Base-by-base conservation (phyloP, 2,113 vertebrate genomes). In the Origma solitaria region DNA sequence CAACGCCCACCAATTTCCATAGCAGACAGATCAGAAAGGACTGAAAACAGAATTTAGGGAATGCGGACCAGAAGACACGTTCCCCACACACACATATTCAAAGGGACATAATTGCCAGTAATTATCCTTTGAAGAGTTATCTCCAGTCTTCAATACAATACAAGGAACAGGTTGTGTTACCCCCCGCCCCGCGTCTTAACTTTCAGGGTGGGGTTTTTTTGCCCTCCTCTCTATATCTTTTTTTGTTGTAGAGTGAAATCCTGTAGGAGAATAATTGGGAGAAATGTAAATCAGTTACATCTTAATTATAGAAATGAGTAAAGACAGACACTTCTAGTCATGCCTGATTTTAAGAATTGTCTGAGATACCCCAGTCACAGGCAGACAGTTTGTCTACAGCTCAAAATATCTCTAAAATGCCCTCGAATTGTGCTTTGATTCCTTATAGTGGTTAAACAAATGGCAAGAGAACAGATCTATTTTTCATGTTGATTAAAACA, bases 401-500 rank as follows among this genome's bases (percentile, higher is more conserved):
- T 61, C 53, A 31, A 77, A 91, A 57, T 58, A 24, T 4, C n/a
- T 54, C 19, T 20, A 40, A 50, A 71, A 20, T 76, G 14, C 10
- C 24, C 28, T 7, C 54, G 30, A 82, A 58, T 20, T 68, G 10
- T 82, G 35, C 47, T 94, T 86, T 70, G 18, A 12, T 66, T 83
- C 58, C 15, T 47, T 61, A 15, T 21, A 92, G 80, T 4, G 9
- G 33, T 69, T 80, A 21, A 91, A 73, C 86, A 78, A 75, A 84
- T 40, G 17, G 22, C 49, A 89, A 40, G 40, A 60, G 22, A 65
- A 45, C 8, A 42, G 38, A 73, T 54, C 72, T 88, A 9, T 90
- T 96, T 94, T 91, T 91, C 82, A 60, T 31, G 16, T 47, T 93
- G 88, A 91, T 90, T 83, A 50, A 77, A 91, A 90, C 75, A 77